Evolutionary conservation across 1,140 invertebrate species (phyloP).

Genomic region (Paramacrobiotus metropolitanus): DNA sequence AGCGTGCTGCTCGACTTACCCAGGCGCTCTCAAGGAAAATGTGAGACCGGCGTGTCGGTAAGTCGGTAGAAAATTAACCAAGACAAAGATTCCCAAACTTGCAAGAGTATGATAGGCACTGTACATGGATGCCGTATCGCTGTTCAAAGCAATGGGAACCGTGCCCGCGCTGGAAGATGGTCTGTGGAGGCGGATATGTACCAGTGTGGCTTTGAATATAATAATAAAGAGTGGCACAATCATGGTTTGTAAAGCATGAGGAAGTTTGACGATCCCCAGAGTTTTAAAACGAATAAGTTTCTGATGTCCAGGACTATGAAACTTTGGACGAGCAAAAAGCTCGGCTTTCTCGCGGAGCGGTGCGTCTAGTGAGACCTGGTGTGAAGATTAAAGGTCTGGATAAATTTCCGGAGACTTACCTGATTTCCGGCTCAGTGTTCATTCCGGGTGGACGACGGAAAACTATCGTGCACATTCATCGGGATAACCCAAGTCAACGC

Average conservation of each 20-base stretch:
- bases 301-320: background rate
- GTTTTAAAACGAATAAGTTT: background rate
- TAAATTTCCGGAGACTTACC: background rate
- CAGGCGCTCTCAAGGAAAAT: conserved; percentile 19
- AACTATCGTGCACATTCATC: no score
- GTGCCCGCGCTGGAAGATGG: background rate
- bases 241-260: background rate
- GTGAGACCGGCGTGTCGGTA: conserved; percentile 25
- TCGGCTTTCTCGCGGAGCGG: background rate
- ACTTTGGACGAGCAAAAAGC: background rate
- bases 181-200: background rate
- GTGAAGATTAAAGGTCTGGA: background rate
- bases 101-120: background rate
- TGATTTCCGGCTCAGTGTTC: background rate
- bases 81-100: background rate
- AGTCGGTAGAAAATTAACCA: background rate
- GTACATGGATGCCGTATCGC: background rate
- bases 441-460: no score
- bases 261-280: background rate
- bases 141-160: background rate
- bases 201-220: background rate
- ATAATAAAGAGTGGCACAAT: background rate
- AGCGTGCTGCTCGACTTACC: conserved; percentile 21
- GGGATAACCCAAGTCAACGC: no score
- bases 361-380: background rate